Percentiles rank a stretch among this genome's conserved stretches.
phyloP scores from a whole-genome alignment of 2,888 invertebrate species.

The Spodoptera picta region DNA sequence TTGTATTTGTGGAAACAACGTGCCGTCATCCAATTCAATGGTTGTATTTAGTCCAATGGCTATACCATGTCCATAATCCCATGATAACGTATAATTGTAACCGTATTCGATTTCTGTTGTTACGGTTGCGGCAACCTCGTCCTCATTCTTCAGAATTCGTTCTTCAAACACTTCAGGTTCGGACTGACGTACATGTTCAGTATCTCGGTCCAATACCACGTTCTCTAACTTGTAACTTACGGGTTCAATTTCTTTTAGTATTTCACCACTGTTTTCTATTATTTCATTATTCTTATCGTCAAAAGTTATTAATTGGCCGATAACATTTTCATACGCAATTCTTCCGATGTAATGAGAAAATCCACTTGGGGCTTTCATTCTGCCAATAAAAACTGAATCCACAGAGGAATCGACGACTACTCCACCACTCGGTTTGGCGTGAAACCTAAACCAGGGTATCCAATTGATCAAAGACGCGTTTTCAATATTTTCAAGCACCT shows the following conservation, averaged over 20 bases:
- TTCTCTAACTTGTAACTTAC: conserved; percentile 92
- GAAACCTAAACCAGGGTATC: conserved; percentile 92
- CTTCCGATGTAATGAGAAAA: conserved; percentile 91
- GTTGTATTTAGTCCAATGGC: conserved; percentile 91
- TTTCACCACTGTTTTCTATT: conserved; percentile 90
- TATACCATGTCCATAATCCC: conserved; percentile 94
- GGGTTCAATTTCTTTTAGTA: conserved; percentile 94
- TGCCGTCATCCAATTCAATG: conserved; percentile 89
- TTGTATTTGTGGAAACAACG: conserved; percentile 88
- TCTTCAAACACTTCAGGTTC: conserved; percentile 88
- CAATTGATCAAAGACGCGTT: conserved; percentile 93
- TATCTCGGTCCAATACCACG: conserved; percentile 89
- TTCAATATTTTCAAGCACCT: conserved; percentile 93
- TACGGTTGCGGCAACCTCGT: conserved; percentile 89
- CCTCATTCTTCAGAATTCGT: conserved; percentile 85
- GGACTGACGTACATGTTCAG: conserved; percentile 83
- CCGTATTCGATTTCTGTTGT: conserved; percentile 93
- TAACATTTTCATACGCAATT: conserved; percentile 90
- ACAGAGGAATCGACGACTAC: conserved; percentile 88
- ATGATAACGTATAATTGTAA: conserved; percentile 91
- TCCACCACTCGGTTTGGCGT: conserved; percentile 90
- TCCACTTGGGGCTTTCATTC: conserved; percentile 73
- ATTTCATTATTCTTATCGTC: conserved; percentile 89
- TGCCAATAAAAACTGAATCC: conserved; percentile 79
- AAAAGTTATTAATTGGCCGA: conserved; percentile 92